A percentile compares a stretch with the other conserved stretches of the same genome.
Conservation (phyloP, 2,797 vertebrate species). For the Margarornis squamiger region DNA sequence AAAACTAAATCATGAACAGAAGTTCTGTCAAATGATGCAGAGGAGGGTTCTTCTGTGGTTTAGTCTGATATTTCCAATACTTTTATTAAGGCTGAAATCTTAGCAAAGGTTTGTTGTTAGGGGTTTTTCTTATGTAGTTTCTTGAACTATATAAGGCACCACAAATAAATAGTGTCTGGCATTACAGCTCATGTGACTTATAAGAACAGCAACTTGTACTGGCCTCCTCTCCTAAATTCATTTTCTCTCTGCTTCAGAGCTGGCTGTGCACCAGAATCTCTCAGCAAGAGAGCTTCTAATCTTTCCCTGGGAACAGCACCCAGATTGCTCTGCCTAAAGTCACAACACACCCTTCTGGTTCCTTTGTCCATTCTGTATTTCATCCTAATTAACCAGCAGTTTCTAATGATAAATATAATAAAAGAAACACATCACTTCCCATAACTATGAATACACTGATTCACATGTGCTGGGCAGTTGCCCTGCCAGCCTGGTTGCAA, state of each 20-base stretch:
- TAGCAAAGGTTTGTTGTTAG: not conserved
- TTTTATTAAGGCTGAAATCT: not conserved
- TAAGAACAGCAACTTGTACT: not conserved
- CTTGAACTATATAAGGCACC: not conserved
- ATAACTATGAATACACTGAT: not conserved
- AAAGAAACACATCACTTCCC: not conserved
- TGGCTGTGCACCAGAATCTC: not conserved
- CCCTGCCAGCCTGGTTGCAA: not conserved
- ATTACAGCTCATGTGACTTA: not conserved
- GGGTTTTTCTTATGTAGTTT: not conserved
- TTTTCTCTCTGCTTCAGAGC: not conserved
- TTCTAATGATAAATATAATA: conserved; percentile 5
- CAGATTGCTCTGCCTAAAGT: not conserved
- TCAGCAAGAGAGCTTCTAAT: not conserved
- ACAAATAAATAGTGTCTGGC: not conserved
- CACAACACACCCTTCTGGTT: conserved; percentile 5
- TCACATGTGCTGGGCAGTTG: not conserved
- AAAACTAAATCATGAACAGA: not conserved
- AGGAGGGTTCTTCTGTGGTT: not conserved
- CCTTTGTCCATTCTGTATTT: not conserved
- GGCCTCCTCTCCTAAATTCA: not conserved
- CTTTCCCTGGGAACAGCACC: conserved; percentile 16
- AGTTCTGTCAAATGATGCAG: not conserved
- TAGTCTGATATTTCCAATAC: not conserved
- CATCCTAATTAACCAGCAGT: not conserved